Evolutionary conservation across 2,113 vertebrate genomes (phyloP), one percentile per base, ranked within the genome.

Genomic region (Pao palembangensis): DNA sequence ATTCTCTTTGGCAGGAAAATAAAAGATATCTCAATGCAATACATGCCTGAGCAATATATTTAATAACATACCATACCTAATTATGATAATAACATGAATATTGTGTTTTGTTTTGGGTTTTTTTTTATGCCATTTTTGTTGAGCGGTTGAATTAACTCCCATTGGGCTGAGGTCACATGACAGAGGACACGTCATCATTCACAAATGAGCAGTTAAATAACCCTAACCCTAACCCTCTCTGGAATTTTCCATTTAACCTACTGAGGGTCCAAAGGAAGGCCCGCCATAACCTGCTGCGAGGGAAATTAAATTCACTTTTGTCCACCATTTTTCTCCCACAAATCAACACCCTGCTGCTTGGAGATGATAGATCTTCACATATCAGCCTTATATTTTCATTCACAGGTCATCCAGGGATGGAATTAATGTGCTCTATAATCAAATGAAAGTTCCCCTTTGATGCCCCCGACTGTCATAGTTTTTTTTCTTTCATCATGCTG

Each of bases 221-320:
- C 1, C 8, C 34, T 11, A 12, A 38, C 8, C 34, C 34, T 12
- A 1, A 38, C 10, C 48, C 14, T 52, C 41, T 12, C 25, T 64
- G 61, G 55, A 85, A 69, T 74, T 74, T 61, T 79, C 66, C 73
- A 79, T 73, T 61, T 65, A 47, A 31, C 64, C 51, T 11, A 64
- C 59, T 47, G 44, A 15, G 21, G 55, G 8, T 52, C 51, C 71
- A 60, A 71, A 67, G 76, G 72, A 83, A 74, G 81, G 65, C 64
- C 51, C 23, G 15, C 64, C 38, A 38, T 19, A 41, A 64, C 68
- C 65, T 69, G 74, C 79, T 77, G 84, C 41, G 75, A 72, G 64
- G 64, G 51, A 85, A 85, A 85, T 85, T 70, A 74, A 86, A 87
- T 70, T 62, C 57, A 69, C 63, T 84, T 83, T 82, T 38, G 11